Percentiles rank a stretch among this genome's conserved stretches.
These are phyloP conservation scores for Pecten maximus DNA, from an alignment of 2,888 invertebrate genomes.

Conservation along the genomic window DNA sequence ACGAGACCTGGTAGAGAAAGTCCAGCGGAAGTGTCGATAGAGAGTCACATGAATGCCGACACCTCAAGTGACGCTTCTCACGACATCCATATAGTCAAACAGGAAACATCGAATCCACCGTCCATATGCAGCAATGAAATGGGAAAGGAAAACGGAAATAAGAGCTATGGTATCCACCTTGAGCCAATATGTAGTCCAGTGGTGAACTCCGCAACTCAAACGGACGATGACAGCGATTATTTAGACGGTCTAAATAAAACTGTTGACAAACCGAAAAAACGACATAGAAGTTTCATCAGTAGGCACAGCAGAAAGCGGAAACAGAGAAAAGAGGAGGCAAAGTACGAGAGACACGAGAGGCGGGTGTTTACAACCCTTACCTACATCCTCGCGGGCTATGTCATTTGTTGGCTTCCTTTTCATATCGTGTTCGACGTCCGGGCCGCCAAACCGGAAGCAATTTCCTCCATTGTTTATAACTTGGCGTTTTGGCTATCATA, in stretches of 20 bases:
- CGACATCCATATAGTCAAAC: not conserved
- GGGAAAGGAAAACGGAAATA: not conserved
- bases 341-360: constrained; percentile 38
- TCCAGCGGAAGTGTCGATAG: not conserved
- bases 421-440: constrained; percentile 74
- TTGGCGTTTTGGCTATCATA: constrained; percentile 75
- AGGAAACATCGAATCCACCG: not conserved
- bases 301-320: not conserved
- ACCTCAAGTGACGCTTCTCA: constrained; percentile 10
- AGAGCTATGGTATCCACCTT: not conserved
- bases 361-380: constrained; percentile 69
- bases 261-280: not conserved
- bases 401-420: constrained; percentile 74
- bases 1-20: not conserved
- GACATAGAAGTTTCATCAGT: not conserved
- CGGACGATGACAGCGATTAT: not conserved
- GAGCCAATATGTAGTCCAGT: not conserved
- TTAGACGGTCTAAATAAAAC: not conserved
- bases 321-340: not conserved
- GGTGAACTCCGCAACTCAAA: not conserved
- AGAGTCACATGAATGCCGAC: not conserved
- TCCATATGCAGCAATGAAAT: not conserved
- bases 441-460: constrained; percentile 62
- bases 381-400: constrained; percentile 71
- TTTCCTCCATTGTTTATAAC: constrained; percentile 62